Evolutionary conservation across 2,888 invertebrate genomes (phyloP).

Genomic region (Melanchra persicariae): DNA sequence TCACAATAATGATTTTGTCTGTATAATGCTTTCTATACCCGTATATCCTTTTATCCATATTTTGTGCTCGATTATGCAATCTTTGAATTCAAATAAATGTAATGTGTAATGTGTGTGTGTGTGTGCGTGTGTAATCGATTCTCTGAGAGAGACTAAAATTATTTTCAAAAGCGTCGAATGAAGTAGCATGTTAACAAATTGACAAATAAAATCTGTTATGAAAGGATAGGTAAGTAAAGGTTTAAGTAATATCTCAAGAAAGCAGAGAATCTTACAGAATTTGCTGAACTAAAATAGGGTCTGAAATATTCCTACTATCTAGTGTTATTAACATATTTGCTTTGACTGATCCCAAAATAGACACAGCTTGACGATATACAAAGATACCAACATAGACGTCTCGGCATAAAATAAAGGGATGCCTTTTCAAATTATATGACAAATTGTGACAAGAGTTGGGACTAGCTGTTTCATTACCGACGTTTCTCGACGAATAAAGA

Average conservation of each 20-base stretch:
- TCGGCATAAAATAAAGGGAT: slow-evolving; percentile 52
- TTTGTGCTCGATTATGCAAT: neutral
- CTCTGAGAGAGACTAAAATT: too few relatives aligned
- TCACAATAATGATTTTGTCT: neutral
- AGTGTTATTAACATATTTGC: neutral
- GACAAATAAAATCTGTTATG: too few relatives aligned
- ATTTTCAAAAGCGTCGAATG: too few relatives aligned
- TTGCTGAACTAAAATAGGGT: neutral
- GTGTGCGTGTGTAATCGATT: too few relatives aligned
- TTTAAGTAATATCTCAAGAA: neutral
- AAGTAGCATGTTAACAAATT: neutral
- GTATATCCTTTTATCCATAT: neutral
- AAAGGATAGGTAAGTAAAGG: too few relatives aligned
- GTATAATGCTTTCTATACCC: too few relatives aligned
- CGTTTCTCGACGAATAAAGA: slow-evolving; percentile 58
- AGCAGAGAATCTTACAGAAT: neutral
- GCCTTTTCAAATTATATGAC: slow-evolving; percentile 46
- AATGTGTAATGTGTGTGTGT: too few relatives aligned
- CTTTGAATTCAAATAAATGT: too few relatives aligned
- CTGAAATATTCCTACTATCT: slow-evolving; percentile 19
- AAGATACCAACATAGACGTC: slow-evolving; percentile 13
- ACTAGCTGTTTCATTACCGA: slow-evolving; percentile 62
- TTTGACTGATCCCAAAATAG: slow-evolving; percentile 11
- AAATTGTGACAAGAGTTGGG: slow-evolving; percentile 53
- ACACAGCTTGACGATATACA: slow-evolving; percentile 11